These are phyloP conservation scores for Melieria picta DNA, from an alignment of 2,888 invertebrate genomes.

Conservation along the genomic window DNA sequence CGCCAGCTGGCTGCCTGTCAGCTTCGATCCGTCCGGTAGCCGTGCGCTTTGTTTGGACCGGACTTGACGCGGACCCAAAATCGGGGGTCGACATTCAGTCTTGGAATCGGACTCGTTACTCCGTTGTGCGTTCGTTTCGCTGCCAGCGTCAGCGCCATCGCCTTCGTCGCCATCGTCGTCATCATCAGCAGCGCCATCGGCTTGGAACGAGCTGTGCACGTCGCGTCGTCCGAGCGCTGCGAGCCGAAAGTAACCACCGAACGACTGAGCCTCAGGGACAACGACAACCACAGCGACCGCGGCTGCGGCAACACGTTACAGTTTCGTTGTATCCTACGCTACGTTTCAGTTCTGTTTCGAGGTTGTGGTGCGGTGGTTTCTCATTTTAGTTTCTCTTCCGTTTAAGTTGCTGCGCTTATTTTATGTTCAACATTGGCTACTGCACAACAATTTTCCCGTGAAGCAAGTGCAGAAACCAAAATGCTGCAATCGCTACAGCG, in stretches of 20 bases:
- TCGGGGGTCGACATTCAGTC: no score
- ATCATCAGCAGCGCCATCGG: slow-evolving; percentile 20
- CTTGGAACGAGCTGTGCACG: neutral
- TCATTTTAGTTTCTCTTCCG: slow-evolving; percentile 40
- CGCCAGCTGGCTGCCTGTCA: no score
- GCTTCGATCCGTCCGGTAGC: neutral
- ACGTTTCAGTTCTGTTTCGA: slow-evolving; percentile 62
- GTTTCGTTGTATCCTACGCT: slow-evolving; percentile 50
- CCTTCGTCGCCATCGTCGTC: slow-evolving; percentile 26
- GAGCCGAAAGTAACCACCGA: neutral
- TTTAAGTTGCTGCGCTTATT: slow-evolving; percentile 41
- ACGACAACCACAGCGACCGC: slow-evolving; percentile 20
- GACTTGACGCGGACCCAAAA: no score
- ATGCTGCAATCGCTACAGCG: no score
- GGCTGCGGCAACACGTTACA: slow-evolving; percentile 41
- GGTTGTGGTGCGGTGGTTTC: slow-evolving; percentile 59
- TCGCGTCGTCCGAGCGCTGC: slow-evolving; percentile 7
- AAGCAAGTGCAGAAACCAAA: no score
- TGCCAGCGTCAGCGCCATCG: no score
- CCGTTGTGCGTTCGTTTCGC: no score
- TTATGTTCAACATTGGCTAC: slow-evolving; percentile 38
- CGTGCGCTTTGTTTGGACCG: neutral
- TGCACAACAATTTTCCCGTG: no score
- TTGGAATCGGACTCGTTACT: no score
- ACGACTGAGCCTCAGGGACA: slow-evolving; percentile 14